Evolutionary conservation across 1,140 invertebrate species (phyloP).

Genomic region (Mesaphorura yosii): DNA sequence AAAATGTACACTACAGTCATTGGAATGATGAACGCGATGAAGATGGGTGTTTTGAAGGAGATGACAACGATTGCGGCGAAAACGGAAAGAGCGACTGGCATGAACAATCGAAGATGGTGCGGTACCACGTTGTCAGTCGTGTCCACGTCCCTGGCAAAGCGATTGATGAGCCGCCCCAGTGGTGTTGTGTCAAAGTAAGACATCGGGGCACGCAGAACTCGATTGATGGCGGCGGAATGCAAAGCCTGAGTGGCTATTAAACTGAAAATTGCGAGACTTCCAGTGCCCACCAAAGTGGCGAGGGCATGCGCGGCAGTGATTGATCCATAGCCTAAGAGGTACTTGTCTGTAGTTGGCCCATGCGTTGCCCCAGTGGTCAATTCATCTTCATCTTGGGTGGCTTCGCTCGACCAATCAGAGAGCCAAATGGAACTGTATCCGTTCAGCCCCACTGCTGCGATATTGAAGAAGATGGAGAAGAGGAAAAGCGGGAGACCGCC

Average conservation of each 20-base stretch:
- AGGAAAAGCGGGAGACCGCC: not conserved
- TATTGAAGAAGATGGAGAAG: not conserved
- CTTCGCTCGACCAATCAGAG: not conserved
- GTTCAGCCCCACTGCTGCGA: not conserved
- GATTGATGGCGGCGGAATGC: not conserved
- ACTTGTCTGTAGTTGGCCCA: not conserved
- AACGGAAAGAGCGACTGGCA: slow-evolving; percentile 39
- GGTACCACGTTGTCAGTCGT: slow-evolving; percentile 53
- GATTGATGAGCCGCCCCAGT: slow-evolving; percentile 66
- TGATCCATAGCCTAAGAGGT: not conserved
- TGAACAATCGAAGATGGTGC: slow-evolving; percentile 47
- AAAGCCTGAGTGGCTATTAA: not conserved
- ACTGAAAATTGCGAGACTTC: not conserved
- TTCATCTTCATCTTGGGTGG: not conserved
- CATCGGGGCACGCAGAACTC: slow-evolving; percentile 50
- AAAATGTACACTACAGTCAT: slow-evolving; percentile 44
- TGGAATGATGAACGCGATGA: slow-evolving; percentile 43
- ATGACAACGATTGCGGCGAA: slow-evolving; percentile 44
- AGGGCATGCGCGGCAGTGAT: not conserved
- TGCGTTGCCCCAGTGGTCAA: not conserved
- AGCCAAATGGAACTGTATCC: slow-evolving; percentile 4
- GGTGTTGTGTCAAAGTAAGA: slow-evolving; percentile 78
- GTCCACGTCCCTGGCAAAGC: slow-evolving; percentile 75
- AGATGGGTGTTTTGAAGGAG: slow-evolving; percentile 42
- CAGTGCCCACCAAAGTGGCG: not conserved